Base-by-base conservation (phyloP, 2,113 vertebrate genomes). In the Paramormyrops kingsleyae region DNA sequence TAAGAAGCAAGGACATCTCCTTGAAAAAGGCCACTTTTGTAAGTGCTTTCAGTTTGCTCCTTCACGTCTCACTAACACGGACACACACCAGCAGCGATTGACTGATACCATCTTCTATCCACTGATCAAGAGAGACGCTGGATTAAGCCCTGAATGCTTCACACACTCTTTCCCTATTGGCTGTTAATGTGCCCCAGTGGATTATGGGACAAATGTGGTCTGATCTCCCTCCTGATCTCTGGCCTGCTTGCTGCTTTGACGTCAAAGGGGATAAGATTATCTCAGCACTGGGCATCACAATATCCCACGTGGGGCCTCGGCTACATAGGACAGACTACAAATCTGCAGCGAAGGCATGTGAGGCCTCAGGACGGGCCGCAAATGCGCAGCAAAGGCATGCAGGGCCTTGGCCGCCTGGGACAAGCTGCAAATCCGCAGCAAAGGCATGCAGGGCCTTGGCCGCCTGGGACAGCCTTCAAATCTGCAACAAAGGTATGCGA, bases 181-280 rank as follows among this genome's bases (percentile, higher is more conserved):
- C 53, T 31, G 42, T 24, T 62, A 56, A 21, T 70, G 13, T 17
- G 42, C 56, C 59, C n/a, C 24, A 27, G n/a, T 62, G 44, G 10
- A 62, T n/a, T 12, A 39, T n/a, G 24, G 80, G 74, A 42, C 19
- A 42, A 83, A 56, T 44, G 31, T 21, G n/a, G 17, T 66, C 13
- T 27, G 13, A 35, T 56, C 88, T 84, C 77, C 46, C 50, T 85
- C 1, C 44, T 59, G 77, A 12, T 52, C 74, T 84, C 27, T 42
- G 17, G 84, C 70, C 77, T 89, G 80, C 47, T 77, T 80, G 66
- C 46, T 77, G 66, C 66, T 89, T 66, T 74, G 83, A 44, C 39
- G 21, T 84, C 83, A 46, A 47, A 84, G 39, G 39, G 7, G 39
- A 44, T 84, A 24, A 84, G 44, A 44, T 84, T 47, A 47, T 46